A percentile compares a stretch with the other conserved stretches of the same genome.
phyloP scores from a whole-genome alignment of 1,140 invertebrate genomes.

The Drosophila sturtevanti region DNA sequence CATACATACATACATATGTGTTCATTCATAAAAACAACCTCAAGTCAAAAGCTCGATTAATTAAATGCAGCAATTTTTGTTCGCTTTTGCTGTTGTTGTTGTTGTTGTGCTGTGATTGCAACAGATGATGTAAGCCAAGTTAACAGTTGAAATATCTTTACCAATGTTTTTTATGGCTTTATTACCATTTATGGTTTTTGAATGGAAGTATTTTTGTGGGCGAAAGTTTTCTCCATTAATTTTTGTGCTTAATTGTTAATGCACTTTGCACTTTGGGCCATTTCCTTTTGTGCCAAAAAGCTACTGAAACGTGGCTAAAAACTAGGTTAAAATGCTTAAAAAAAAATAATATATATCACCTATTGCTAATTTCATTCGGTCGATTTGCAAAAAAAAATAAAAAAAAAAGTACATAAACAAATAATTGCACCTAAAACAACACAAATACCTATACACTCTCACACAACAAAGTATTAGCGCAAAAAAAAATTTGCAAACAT shows the following conservation, averaged over 20 bases:
- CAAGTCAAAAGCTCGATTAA: slow-evolving; percentile 65
- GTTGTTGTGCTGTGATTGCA: slow-evolving; percentile 47
- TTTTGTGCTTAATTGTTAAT: slow-evolving; percentile 8
- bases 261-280: slow-evolving; percentile 57
- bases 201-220: background rate
- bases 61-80: slow-evolving; percentile 69
- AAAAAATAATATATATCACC: slow-evolving; percentile 42
- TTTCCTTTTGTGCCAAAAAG: slow-evolving; percentile 53
- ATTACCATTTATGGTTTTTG: background rate
- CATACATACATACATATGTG: slow-evolving; percentile 49
- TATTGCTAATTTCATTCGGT: slow-evolving; percentile 51
- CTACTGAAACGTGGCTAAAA: slow-evolving; percentile 58
- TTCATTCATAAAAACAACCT: slow-evolving; percentile 60
- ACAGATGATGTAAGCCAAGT: slow-evolving; percentile 9
- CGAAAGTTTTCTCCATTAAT: background rate
- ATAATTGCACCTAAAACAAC: slow-evolving; percentile 41
- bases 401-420: slow-evolving; percentile 47
- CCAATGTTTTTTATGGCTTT: slow-evolving; percentile 1
- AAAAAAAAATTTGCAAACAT: slow-evolving; percentile 41
- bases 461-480: background rate
- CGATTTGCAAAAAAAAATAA: slow-evolving; percentile 34
- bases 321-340: slow-evolving; percentile 44
- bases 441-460: background rate
- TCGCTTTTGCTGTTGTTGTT: slow-evolving; percentile 67
- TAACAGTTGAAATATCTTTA: background rate